A percentile compares a stretch with the other conserved stretches of the same genome.
These are phyloP conservation scores for Paratrypauchen microcephalus DNA, from an alignment of 2,797 vertebrate species.

Conservation along the genomic window DNA sequence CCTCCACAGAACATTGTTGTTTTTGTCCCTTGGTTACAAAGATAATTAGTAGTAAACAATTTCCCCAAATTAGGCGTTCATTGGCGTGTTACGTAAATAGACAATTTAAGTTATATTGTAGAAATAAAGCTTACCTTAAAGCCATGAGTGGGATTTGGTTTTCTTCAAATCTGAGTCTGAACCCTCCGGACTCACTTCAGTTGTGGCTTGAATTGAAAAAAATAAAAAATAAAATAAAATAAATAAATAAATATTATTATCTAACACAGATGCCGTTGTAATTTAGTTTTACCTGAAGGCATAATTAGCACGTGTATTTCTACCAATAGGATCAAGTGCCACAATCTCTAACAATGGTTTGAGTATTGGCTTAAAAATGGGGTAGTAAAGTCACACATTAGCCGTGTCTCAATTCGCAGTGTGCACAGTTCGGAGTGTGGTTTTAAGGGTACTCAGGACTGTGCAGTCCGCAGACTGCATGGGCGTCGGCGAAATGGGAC, in stretches of 20 bases:
- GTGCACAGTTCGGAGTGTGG: too few relatives aligned
- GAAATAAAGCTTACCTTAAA: constrained; percentile 14
- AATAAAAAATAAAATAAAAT: too few relatives aligned
- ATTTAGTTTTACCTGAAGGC: constrained; percentile 6
- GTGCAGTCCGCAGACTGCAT: too few relatives aligned
- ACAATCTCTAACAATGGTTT: constrained; percentile 8
- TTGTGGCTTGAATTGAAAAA: constrained; percentile 22
- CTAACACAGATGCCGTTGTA: constrained; percentile 13
- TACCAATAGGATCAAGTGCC: constrained; percentile 13
- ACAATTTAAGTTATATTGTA: not conserved
- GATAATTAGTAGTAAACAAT: constrained; percentile 63
- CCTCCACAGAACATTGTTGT: constrained; percentile 30
- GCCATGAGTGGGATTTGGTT: constrained; percentile 13
- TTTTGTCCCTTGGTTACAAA: constrained; percentile 34
- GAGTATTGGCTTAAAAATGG: not conserved
- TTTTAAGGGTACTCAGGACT: too few relatives aligned
- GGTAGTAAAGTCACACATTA: too few relatives aligned
- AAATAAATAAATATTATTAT: constrained; percentile 29
- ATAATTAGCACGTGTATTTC: constrained; percentile 21
- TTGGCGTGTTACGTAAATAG: constrained; percentile 21
- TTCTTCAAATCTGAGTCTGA: not conserved
- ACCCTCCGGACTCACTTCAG: constrained; percentile 2
- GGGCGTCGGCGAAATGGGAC: too few relatives aligned
- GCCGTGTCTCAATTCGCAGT: too few relatives aligned
- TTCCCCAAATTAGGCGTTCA: constrained; percentile 23